Evolutionary conservation across 2,113 vertebrate species (phyloP).

Genomic region (Hydropotes inermis): DNA sequence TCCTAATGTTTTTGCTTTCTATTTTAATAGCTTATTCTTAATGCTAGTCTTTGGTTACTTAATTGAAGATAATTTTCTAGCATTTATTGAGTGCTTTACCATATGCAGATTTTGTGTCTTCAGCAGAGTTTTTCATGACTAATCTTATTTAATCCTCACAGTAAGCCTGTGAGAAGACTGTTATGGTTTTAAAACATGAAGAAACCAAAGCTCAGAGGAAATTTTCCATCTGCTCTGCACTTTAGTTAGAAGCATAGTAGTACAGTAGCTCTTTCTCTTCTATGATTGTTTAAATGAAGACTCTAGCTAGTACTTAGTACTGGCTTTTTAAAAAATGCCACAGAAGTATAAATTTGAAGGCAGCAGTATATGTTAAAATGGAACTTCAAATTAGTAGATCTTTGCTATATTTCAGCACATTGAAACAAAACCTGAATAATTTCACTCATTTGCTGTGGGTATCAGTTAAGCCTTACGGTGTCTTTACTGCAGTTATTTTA

Average conservation of each 20-base stretch:
- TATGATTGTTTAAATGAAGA: background rate
- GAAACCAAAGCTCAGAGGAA: background rate
- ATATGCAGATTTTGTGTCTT: background rate
- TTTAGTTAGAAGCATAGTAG: background rate
- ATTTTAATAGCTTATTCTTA: constrained; percentile 6
- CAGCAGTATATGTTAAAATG: background rate
- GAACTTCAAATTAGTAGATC: background rate
- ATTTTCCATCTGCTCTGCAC: background rate
- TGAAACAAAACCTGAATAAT: background rate
- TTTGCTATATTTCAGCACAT: background rate
- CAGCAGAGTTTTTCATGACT: background rate
- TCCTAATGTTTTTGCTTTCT: background rate
- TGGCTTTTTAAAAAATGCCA: background rate
- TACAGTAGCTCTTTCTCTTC: background rate
- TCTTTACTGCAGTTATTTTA: background rate
- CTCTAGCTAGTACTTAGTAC: background rate
- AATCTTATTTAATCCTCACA: background rate
- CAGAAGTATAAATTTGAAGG: background rate
- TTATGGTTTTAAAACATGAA: background rate
- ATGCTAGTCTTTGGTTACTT: background rate
- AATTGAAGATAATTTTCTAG: background rate
- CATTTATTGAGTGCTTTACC: background rate
- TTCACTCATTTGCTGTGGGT: background rate
- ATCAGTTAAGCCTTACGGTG: background rate
- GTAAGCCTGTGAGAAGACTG: background rate